Base-by-base conservation (phyloP, 2,113 vertebrate species). In the Clupea harengus region DNA sequence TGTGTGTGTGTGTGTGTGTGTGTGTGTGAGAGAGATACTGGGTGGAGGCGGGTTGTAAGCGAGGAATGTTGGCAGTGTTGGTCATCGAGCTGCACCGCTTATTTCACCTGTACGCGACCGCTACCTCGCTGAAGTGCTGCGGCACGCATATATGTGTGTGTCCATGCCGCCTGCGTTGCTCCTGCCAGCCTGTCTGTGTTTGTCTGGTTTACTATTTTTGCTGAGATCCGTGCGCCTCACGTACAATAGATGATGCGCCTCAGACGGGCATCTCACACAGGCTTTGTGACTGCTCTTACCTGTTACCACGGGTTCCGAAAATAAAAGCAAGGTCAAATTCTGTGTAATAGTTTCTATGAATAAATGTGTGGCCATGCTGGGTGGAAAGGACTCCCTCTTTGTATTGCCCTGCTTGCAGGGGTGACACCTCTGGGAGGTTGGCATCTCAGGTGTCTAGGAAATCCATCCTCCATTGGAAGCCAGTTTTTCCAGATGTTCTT, bases 321-420 rank as follows among this genome's bases (percentile, higher is more conserved):
- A 1, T 39, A 39, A 39, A 39, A 39, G 39, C 39, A 18, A 64
- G 17, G 8, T 28, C 64, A 92, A 89, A 93, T 91, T 93, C 90
- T 92, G 92, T 94, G 94, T 94, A 87, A 92, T 93, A 93, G 93
- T 95, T 95, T 94, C 89, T 94, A 94, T 91, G 92, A 93, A 91
- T 94, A 92, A 92, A 92, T 91, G 91, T 94, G 92, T 92, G 90
- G 89, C 64, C 64, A 72, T 11, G 25, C 64, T 32, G 64, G n/a
- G 32, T 72, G n/a, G n/a, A 32, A 93, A 88, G 89, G 87, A 91
- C 87, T 45, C 47, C 67, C 47, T 47, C 87, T 87, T 78, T 81
- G 86, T 89, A 86, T 83, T 90, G 92, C 92, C 93, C 91, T 91
- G 89, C 89, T 52, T 54, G 15, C 17, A 15, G 52, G 52, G 52